Evolutionary conservation across 2,113 vertebrate species (phyloP).

Genomic region (Phalacrocorax carbo): DNA sequence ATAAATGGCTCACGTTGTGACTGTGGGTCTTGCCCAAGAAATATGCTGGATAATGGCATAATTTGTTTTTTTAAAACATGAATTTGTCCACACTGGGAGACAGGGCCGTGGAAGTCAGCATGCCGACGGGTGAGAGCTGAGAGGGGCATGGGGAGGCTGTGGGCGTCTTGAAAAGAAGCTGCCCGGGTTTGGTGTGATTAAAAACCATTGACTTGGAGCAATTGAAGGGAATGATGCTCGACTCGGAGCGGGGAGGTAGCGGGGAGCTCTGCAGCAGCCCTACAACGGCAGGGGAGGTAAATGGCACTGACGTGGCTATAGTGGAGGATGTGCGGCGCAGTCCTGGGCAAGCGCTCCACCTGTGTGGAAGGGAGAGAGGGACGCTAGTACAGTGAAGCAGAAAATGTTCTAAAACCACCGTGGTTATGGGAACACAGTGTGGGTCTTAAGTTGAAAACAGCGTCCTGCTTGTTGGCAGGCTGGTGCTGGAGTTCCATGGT

Average conservation of each 20-base stretch:
- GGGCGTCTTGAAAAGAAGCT: neutral
- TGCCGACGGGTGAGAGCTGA: neutral
- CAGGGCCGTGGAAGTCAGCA: rapidly evolving
- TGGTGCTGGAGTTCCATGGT: neutral
- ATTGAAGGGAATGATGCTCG: neutral
- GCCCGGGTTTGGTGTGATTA: neutral
- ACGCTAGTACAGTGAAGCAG: neutral
- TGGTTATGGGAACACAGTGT: neutral
- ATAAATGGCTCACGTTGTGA: neutral
- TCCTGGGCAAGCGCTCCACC: neutral
- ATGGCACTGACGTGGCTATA: neutral
- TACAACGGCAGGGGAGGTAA: neutral
- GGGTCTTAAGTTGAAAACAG: neutral
- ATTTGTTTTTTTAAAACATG: neutral
- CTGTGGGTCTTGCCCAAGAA: neutral
- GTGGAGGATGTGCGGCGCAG: rapidly evolving
- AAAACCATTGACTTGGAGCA: neutral
- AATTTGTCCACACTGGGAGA: rapidly evolving
- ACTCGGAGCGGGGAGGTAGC: rapidly evolving
- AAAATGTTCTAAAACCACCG: rapidly evolving
- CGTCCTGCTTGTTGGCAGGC: neutral
- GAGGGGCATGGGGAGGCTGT: no score
- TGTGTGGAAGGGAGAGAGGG: neutral
- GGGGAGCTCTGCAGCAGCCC: neutral
- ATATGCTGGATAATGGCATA: neutral